These are phyloP conservation scores for Dolichotis patagonum DNA, from an alignment of 2,113 vertebrate genomes.

Conservation along the genomic window DNA sequence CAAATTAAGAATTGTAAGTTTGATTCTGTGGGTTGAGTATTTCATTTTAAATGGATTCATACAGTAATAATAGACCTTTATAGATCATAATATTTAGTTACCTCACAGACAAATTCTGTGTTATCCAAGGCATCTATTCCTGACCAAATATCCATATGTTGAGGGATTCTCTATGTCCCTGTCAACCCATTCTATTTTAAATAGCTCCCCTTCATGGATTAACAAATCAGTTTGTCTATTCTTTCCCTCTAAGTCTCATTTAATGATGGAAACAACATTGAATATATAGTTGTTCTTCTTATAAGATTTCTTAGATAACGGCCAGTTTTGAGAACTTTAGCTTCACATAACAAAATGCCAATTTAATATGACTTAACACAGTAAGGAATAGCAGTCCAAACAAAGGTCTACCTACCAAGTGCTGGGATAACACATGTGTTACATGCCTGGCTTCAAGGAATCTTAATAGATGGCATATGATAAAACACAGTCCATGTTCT, in stretches of 20 bases:
- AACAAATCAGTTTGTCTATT: background rate
- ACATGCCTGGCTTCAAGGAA: background rate
- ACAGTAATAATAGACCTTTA: background rate
- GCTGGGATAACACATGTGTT: background rate
- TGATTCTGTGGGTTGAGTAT: background rate
- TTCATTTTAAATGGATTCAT: conserved; percentile 36
- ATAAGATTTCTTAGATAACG: background rate
- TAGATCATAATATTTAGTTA: background rate
- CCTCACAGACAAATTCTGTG: background rate
- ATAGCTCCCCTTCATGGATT: background rate
- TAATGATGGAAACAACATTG: background rate
- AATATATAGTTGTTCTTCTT: background rate
- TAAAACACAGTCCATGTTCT: background rate
- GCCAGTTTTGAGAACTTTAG: background rate
- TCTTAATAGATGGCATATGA: background rate
- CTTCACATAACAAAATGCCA: background rate
- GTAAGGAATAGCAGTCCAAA: background rate
- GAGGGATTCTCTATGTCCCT: background rate
- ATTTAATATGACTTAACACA: background rate
- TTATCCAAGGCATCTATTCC: background rate
- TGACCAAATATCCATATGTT: background rate
- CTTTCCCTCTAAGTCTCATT: background rate
- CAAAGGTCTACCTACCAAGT: background rate
- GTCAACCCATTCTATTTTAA: background rate
- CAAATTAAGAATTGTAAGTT: conserved; percentile 24